Percentiles rank a stretch among this genome's conserved stretches.
Evolutionary conservation across 2,797 vertebrate species (phyloP).

Genomic region (Sardinella longiceps): DNA sequence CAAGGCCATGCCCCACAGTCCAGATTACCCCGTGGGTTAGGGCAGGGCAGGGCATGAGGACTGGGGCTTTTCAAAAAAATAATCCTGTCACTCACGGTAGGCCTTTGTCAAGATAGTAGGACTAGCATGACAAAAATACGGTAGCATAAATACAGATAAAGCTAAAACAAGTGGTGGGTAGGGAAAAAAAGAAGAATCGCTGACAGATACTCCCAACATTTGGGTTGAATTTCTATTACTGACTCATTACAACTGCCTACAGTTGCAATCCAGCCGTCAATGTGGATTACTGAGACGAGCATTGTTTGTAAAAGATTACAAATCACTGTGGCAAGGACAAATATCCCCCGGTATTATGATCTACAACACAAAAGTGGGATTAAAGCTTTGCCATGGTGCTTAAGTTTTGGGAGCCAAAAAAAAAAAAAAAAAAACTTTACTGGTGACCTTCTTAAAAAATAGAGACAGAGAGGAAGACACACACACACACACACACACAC

Average conservation of each 20-base stretch:
- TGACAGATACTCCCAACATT: not conserved
- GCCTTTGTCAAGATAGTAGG: no score
- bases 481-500: no score
- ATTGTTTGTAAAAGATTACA: not conserved
- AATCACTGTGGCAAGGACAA: not conserved
- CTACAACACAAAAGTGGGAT: not conserved
- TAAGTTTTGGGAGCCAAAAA: not conserved
- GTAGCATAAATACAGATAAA: not conserved
- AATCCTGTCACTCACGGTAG: no score
- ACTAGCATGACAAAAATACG: not conserved
- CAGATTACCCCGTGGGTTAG: conserved; percentile 3
- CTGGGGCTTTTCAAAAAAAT: not conserved
- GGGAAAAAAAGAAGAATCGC: not conserved
- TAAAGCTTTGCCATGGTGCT: not conserved
- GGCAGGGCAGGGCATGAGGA: not conserved
- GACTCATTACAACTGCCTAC: not conserved
- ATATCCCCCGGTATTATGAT: not conserved
- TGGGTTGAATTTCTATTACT: not conserved
- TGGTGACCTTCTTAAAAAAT: not conserved
- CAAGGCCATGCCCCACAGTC: not conserved
- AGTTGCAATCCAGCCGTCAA: not conserved
- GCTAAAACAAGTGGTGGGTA: not conserved
- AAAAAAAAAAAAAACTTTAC: not conserved
- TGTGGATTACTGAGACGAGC: not conserved
- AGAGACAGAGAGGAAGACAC: conserved; percentile 34